Evolutionary conservation across 2,797 vertebrate species (phyloP).

Genomic region (Mus minutoides): DNA sequence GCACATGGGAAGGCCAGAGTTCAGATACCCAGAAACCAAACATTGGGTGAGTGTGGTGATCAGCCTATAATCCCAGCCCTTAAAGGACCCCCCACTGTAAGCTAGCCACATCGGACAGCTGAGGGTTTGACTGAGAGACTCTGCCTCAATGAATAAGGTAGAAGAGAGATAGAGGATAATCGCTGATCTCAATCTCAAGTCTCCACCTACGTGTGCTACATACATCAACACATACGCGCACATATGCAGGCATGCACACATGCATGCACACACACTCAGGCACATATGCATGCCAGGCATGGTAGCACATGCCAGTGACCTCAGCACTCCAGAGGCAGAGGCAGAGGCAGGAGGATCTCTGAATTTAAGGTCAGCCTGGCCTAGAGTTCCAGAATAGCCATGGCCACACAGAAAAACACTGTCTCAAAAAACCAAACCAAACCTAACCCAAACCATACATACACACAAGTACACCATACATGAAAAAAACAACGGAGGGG

Average conservation of each 20-base stretch:
- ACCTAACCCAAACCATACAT: background rate
- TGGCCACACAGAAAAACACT: background rate
- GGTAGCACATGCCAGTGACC: background rate
- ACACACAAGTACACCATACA: background rate
- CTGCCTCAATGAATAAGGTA: background rate
- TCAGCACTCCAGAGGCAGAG: background rate
- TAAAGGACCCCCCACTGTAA: too few relatives aligned
- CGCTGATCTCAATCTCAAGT: background rate
- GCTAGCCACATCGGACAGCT: background rate
- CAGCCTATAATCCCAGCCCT: background rate
- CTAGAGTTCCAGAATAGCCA: background rate
- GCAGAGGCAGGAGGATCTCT: background rate
- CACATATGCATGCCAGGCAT: background rate
- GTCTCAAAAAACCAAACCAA: background rate
- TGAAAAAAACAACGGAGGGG: background rate
- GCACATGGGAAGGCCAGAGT: background rate
- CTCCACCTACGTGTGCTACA: background rate
- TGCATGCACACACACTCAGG: background rate
- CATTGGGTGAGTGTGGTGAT: background rate
- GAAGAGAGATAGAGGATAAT: background rate
- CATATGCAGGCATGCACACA: background rate
- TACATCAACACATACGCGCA: background rate
- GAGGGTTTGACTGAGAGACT: background rate
- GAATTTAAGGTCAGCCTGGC: background rate
- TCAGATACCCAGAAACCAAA: background rate